A percentile compares a stretch with the other conserved stretches of the same genome.
phyloP scores from a whole-genome alignment of 2,888 invertebrate genomes.

The Drosophila paucipuncta region DNA sequence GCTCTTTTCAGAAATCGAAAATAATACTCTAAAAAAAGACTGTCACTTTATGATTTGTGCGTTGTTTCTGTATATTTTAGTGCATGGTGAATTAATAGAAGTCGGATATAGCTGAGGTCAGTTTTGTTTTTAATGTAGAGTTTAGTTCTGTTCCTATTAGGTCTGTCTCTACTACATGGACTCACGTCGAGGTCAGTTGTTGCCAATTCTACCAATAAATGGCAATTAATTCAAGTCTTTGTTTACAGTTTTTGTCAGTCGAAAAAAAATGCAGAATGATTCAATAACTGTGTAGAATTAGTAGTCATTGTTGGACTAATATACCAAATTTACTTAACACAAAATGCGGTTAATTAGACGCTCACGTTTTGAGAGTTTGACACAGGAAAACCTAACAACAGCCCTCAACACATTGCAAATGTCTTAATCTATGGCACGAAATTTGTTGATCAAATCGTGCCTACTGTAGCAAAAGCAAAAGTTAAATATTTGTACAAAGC shows the following conservation, averaged over 20 bases:
- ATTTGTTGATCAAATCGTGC: slow-evolving; percentile 54
- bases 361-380: slow-evolving; percentile 50
- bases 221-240: slow-evolving; percentile 46
- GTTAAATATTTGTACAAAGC: slow-evolving; percentile 34
- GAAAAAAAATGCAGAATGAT: slow-evolving; percentile 43
- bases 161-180: slow-evolving; percentile 2
- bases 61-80: slow-evolving; percentile 16
- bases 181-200: slow-evolving; percentile 33
- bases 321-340: slow-evolving; percentile 15
- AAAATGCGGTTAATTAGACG: slow-evolving; percentile 48
- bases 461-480: slow-evolving; percentile 15
- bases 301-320: slow-evolving; percentile 30
- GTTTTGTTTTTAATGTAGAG: slow-evolving; percentile 30
- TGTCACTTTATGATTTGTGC: slow-evolving; percentile 42
- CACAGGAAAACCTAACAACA: slow-evolving; percentile 49
- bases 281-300: slow-evolving; percentile 32
- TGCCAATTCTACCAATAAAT: slow-evolving; percentile 33
- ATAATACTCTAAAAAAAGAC: slow-evolving; percentile 3
- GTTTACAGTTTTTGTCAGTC: slow-evolving; percentile 26
- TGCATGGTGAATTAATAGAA: slow-evolving; percentile 54
- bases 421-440: slow-evolving; percentile 64
- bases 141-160: slow-evolving; percentile 48
- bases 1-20: slow-evolving; percentile 3
- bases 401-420: slow-evolving; percentile 34
- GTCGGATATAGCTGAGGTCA: slow-evolving; percentile 69